A percentile compares a stretch with the other conserved stretches of the same genome.
These are phyloP conservation scores for Harmothoe impar DNA, from an alignment of 2,888 invertebrate genomes.

Conservation along the genomic window DNA sequence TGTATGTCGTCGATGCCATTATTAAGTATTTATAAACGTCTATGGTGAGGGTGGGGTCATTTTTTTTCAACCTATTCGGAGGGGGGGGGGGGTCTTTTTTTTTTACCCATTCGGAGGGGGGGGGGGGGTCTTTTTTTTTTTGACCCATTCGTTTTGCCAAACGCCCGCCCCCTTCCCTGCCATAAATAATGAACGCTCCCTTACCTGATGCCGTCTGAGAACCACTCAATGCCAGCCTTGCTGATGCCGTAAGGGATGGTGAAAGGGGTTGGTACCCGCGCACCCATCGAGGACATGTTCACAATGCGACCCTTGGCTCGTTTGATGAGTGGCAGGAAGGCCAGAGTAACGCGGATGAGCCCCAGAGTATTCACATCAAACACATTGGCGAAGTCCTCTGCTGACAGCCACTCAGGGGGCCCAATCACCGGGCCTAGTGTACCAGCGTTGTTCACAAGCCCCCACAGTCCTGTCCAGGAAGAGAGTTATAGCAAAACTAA, in stretches of 20 bases:
- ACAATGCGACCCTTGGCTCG: slow-evolving; percentile 75
- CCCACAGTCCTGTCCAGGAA: slow-evolving; percentile 76
- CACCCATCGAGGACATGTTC: slow-evolving; percentile 75
- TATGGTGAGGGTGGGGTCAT: too few species aligned
- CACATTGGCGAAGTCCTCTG: slow-evolving; percentile 77
- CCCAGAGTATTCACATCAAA: slow-evolving; percentile 81
- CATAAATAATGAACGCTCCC: too few species aligned
- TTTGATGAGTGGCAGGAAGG: slow-evolving; percentile 77
- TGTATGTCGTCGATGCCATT: too few species aligned
- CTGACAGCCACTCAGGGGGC: slow-evolving; percentile 79
- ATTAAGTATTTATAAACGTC: too few species aligned
- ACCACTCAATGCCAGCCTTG: slow-evolving; percentile 77
- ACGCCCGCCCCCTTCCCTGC: too few species aligned
- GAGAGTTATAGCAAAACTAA: neutral
- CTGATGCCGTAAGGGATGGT: slow-evolving; percentile 75
- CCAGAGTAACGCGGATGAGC: slow-evolving; percentile 76
- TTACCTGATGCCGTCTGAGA: slow-evolving; percentile 76
- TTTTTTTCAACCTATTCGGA: too few species aligned
- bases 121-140: too few species aligned
- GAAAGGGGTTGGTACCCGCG: slow-evolving; percentile 71
- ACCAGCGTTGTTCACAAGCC: slow-evolving; percentile 80
- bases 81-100: too few species aligned
- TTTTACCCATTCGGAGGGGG: too few species aligned
- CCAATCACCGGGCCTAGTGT: slow-evolving; percentile 73
- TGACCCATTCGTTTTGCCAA: too few species aligned